Conservation (phyloP, 2,888 invertebrate species). For the Leucophenga maculata region DNA sequence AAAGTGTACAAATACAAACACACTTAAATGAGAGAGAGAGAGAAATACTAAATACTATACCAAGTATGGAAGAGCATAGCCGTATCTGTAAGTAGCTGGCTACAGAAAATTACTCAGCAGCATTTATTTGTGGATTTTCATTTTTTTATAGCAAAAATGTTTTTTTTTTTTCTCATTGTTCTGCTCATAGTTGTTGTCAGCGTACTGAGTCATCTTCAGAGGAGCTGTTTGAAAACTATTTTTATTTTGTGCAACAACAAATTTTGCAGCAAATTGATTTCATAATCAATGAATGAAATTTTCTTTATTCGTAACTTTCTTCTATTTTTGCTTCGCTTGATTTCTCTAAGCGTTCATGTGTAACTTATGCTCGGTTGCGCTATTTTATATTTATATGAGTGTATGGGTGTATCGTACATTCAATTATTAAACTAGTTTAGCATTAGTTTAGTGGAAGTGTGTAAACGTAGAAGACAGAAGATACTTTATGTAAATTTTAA, state of each 20-base stretch:
- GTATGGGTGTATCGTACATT: no score
- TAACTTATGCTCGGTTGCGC: constrained; percentile 48
- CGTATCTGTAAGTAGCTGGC: not conserved
- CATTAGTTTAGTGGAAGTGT: no score
- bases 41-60: constrained; percentile 36
- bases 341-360: constrained; percentile 20
- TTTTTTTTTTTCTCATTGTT: not conserved
- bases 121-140: constrained; percentile 40
- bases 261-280: constrained; percentile 15
- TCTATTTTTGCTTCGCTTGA: not conserved
- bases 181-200: no score
- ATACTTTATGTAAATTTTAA: no score
- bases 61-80: constrained; percentile 21
- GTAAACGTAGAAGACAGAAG: no score
- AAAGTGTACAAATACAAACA: constrained; percentile 46
- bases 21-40: constrained; percentile 2
- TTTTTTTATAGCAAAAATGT: no score
- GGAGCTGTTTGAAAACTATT: not conserved
- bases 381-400: not conserved
- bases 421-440: no score
- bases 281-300: constrained; percentile 20
- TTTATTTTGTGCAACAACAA: not conserved
- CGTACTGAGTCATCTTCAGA: constrained; percentile 10
- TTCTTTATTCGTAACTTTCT: no score
- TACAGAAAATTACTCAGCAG: constrained; percentile 49